Evolutionary conservation across 2,888 invertebrate species (phyloP).

Genomic region (Tortrix viridana): DNA sequence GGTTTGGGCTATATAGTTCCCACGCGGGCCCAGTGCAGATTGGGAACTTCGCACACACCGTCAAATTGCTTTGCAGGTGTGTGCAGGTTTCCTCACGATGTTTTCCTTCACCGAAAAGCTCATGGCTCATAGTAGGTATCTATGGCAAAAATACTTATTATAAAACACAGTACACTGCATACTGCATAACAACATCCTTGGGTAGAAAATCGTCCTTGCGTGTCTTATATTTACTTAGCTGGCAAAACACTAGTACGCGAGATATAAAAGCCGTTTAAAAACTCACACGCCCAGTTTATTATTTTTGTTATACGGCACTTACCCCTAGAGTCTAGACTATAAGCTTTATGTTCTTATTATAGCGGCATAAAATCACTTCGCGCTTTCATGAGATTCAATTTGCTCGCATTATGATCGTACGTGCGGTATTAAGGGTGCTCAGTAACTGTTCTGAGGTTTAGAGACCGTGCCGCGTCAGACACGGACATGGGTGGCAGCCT

Average conservation of each 20-base stretch:
- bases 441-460: constrained; percentile 6
- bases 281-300: background rate
- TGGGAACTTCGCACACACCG: no score
- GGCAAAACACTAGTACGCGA: background rate
- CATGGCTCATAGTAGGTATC: no score
- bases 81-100: no score
- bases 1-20: no score
- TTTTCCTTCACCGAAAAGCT: no score
- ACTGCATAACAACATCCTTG: no score
- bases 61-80: no score
- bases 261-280: background rate
- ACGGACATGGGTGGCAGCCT: no score
- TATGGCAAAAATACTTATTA: no score
- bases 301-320: constrained; percentile 4
- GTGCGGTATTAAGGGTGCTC: constrained; percentile 16
- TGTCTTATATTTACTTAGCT: background rate
- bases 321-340: background rate
- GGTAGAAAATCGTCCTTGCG: no score
- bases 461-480: background rate
- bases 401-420: constrained; percentile 32
- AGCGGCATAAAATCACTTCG: constrained; percentile 32
- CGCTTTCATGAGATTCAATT: constrained; percentile 36
- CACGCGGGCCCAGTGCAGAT: no score
- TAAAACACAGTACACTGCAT: no score
- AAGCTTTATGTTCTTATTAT: constrained; percentile 19